These are phyloP conservation scores for Ochlodes sylvanus DNA, from an alignment of 2,888 invertebrate species.

Conservation along the genomic window DNA sequence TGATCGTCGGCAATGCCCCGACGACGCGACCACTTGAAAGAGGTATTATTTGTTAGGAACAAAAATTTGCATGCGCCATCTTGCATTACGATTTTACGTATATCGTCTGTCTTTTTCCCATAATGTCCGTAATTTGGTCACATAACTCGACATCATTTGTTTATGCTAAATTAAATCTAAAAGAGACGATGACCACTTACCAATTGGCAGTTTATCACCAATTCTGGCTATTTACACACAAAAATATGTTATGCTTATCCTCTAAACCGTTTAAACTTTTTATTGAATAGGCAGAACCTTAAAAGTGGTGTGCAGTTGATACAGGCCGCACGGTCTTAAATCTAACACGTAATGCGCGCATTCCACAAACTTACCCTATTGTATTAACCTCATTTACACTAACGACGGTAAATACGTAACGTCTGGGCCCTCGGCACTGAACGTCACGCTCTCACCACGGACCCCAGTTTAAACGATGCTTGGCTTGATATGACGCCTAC, in stretches of 20 bases:
- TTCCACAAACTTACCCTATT: conserved; percentile 30
- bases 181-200: too few relatives aligned
- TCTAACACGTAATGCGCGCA: background rate
- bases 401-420: conserved; percentile 35
- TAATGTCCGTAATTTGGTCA: too few relatives aligned
- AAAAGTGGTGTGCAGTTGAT: too few relatives aligned
- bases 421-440: background rate
- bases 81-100: background rate
- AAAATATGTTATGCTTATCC: too few relatives aligned
- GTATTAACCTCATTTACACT: conserved; percentile 35
- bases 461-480: background rate
- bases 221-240: too few relatives aligned
- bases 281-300: too few relatives aligned
- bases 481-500: conserved; percentile 8
- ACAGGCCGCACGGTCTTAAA: too few relatives aligned
- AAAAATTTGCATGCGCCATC: conserved; percentile 11
- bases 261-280: too few relatives aligned
- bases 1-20: conserved; percentile 2
- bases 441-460: conserved; percentile 2
- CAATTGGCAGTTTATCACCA: too few relatives aligned
- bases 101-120: too few relatives aligned
- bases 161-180: too few relatives aligned
- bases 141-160: too few relatives aligned
- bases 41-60: background rate
- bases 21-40: background rate